Conservation (phyloP, 1,140 invertebrate species). For the Drosophila murphyi region DNA sequence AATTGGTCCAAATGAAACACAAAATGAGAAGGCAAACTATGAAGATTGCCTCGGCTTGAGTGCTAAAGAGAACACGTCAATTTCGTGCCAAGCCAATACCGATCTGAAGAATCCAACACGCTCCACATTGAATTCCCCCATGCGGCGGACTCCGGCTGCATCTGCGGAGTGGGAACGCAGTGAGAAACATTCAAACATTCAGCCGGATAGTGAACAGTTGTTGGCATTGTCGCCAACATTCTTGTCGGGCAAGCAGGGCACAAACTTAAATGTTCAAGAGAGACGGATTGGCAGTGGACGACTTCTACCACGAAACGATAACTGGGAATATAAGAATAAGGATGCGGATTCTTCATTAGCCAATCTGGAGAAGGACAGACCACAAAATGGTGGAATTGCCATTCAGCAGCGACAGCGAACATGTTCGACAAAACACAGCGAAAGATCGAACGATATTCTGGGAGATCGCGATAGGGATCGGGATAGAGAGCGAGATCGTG, state of each 20-base stretch:
- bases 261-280: constrained; percentile 58
- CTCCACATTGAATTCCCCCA: constrained; percentile 4
- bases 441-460: constrained; percentile 13
- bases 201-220: constrained; percentile 29
- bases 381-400: constrained; percentile 25
- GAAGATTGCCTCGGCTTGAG: not conserved
- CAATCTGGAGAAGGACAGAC: constrained; percentile 56
- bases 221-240: constrained; percentile 51
- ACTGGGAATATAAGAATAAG: constrained; percentile 86
- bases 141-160: not conserved
- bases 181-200: constrained; percentile 30
- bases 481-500: constrained; percentile 12
- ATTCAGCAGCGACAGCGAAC: constrained; percentile 41
- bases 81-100: constrained; percentile 10
- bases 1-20: constrained; percentile 31
- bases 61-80: constrained; percentile 14
- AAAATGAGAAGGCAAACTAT: constrained; percentile 17
- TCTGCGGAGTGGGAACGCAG: constrained; percentile 27
- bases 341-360: constrained; percentile 8
- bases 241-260: constrained; percentile 19
- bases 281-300: constrained; percentile 91
- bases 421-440: constrained; percentile 32
- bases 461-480: constrained; percentile 28
- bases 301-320: constrained; percentile 87
- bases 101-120: constrained; percentile 15